Conservation (phyloP, 2,888 invertebrate species). For the Chydorus sphaericus region DNA sequence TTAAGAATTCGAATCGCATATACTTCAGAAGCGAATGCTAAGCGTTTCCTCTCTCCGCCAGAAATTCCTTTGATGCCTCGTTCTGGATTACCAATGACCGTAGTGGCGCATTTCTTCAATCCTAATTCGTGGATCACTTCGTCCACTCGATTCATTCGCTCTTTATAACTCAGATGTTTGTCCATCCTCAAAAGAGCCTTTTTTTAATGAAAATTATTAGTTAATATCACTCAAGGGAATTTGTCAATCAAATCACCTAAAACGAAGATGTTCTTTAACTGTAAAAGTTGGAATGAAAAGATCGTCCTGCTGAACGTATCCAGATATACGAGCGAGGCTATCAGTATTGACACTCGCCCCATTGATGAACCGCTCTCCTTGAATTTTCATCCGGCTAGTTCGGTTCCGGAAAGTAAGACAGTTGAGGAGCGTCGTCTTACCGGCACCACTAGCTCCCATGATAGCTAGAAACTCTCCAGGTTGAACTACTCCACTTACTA, state of each 20-base stretch:
- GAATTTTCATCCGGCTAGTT: slow-evolving; percentile 48
- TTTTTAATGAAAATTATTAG: background rate
- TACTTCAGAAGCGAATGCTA: slow-evolving; percentile 92
- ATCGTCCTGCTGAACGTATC: slow-evolving; percentile 89
- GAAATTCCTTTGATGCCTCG: slow-evolving; percentile 72
- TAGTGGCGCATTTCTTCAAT: background rate
- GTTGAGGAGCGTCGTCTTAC: slow-evolving; percentile 87
- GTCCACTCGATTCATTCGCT: slow-evolving; percentile 62
- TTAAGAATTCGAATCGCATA: background rate
- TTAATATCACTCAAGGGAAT: background rate
- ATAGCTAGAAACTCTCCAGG: slow-evolving; percentile 76
- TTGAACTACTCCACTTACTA: slow-evolving; percentile 66
- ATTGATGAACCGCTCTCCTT: slow-evolving; percentile 49
- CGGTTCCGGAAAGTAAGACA: slow-evolving; percentile 70
- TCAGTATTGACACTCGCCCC: slow-evolving; percentile 52
- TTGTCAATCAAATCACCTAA: background rate
- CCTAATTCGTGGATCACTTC: slow-evolving; percentile 48
- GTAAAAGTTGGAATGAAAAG: slow-evolving; percentile 81
- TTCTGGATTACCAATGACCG: slow-evolving; percentile 68
- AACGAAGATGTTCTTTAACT: slow-evolving; percentile 73
- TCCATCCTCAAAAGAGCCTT: slow-evolving; percentile 80
- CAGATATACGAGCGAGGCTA: slow-evolving; percentile 58
- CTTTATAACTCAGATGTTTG: slow-evolving; percentile 47
- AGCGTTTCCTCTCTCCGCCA: slow-evolving; percentile 87
- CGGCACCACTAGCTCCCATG: slow-evolving; percentile 75